Evolutionary conservation across 2,113 vertebrate species (phyloP).

Genomic region (Heteronetta atricapilla): DNA sequence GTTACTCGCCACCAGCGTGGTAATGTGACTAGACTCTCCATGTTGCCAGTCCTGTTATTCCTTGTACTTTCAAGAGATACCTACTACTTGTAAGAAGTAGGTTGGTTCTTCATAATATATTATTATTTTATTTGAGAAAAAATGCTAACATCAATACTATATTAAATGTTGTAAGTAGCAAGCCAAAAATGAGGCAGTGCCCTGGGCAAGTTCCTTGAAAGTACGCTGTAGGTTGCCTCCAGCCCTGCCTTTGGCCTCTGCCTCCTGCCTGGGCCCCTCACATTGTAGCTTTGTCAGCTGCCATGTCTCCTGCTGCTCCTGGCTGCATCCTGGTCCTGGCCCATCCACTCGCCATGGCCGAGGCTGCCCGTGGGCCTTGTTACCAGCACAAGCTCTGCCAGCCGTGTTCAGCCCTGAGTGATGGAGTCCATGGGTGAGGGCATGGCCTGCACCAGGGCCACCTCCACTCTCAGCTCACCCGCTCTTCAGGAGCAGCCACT

Average conservation of each 20-base stretch:
- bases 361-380: neutral
- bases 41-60: neutral
- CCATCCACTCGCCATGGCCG: fast-evolving
- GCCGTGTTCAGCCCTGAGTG: fast-evolving
- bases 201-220: neutral
- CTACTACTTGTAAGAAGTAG: neutral
- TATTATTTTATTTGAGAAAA: neutral
- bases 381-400: neutral
- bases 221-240: neutral
- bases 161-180: too few species aligned
- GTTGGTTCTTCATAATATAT: neutral
- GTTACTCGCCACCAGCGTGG: neutral
- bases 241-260: neutral
- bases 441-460: fast-evolving
- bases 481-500: neutral
- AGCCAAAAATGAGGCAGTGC: neutral
- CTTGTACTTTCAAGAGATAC: neutral
- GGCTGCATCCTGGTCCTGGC: neutral
- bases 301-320: neutral
- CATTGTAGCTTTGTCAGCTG: neutral
- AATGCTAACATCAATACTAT: neutral
- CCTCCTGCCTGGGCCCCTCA: neutral
- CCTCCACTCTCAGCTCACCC: fast-evolving
- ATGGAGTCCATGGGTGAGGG: neutral
- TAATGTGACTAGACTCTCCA: neutral